Evolutionary conservation across 2,113 vertebrate species (phyloP), one percentile per base, ranked within the genome.

Genomic region (Thunnus thynnus): DNA sequence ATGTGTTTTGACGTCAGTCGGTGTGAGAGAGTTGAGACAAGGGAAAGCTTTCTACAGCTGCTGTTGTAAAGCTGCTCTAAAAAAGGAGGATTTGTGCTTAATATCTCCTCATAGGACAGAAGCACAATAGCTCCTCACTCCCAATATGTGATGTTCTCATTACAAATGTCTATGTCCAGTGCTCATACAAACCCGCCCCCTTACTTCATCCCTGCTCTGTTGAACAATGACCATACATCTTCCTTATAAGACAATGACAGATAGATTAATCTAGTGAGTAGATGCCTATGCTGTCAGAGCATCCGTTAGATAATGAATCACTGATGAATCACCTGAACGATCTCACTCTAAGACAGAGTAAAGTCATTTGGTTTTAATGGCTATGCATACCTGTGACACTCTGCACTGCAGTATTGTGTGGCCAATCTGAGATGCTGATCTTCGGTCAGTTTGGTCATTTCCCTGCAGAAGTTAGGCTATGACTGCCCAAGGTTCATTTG

Each of bases 221-320:
- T 85, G 86, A 91, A 87, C 90, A 92, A 92, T 85, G 88, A 88
- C 88, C 84, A 93, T 94, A 90, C 47, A 92, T 94, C 92, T 93
- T 94, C 90, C 80, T 88, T 87, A 93, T 89, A 80, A 72, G 89
- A 88, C 60, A 57, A 76, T 92, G 93, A 94, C 92, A 92, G 91
- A 89, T 87, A 91, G 91, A 94, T 95, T 93, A 92, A 94, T 95
- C 88, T 87, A 87, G 82, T 91, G 86, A 89, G 88, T 86, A 65
- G 87, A 92, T 90, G 87, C 85, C 87, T 80, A 76, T 84, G 91
- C 79, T 60, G 83, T 57, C 81, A 87, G 81, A 88, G 90, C 89
- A 84, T 89, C 89, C 72, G 77, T 78, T 72, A 89, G 92, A 93
- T 94, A 94, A 95, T 93, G 88, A 93, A 91, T 94, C 85, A 88